Base-by-base conservation (phyloP, 64 coral and sea anemone genomes). In the Stichodactyla helianthus region DNA sequence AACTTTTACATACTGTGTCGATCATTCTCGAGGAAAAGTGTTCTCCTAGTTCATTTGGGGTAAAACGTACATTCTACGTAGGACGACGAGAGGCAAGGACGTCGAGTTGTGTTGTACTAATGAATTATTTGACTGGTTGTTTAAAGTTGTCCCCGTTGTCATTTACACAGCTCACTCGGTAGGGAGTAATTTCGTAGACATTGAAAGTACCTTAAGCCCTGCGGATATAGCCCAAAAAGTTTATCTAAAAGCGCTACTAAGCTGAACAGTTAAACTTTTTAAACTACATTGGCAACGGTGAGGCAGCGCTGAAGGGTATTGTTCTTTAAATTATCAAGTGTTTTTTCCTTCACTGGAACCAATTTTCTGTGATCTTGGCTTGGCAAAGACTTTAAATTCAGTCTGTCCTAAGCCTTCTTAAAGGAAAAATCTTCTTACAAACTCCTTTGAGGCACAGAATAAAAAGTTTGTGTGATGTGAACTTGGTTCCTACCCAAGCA, bases 141-240 rank as follows among this genome's bases (percentile, higher is more conserved):
- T 84, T 84, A 63, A 44, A 35, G n/a, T 84, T 58, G 54, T 35
- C 22, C 83, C 83, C 53, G 83, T 84, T 15, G 83, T 84, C 18
- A 84, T 51, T 44, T 55, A 84, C 83, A 84, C 83, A 60, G 83
- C 61, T 28, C 52, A 58, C 83, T 55, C 83, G 83, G 83, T 84
- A 84, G 83, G 83, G 83, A 60, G 83, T 84, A 84, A 84, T 84
- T 84, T 63, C 54, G 27, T 17, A 58, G 59, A 84, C 83, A 84
- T 22, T 60, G 56, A 59, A 84, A 82, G 35, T 57, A 82, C 54
- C 16, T 54, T 84, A 22, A 54, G 25, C 83, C 83, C 83, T 31
- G 56, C 55, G 83, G 83, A 27, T 84, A 84, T 84, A 60, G 55
- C 31, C 83, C 54, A 60, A 84, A 35, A 84, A 52, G 44, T 84